Percentiles rank a stretch among this genome's conserved stretches.
These are phyloP conservation scores for Channallabes apus DNA, from an alignment of 2,797 vertebrate genomes.

Conservation along the genomic window DNA sequence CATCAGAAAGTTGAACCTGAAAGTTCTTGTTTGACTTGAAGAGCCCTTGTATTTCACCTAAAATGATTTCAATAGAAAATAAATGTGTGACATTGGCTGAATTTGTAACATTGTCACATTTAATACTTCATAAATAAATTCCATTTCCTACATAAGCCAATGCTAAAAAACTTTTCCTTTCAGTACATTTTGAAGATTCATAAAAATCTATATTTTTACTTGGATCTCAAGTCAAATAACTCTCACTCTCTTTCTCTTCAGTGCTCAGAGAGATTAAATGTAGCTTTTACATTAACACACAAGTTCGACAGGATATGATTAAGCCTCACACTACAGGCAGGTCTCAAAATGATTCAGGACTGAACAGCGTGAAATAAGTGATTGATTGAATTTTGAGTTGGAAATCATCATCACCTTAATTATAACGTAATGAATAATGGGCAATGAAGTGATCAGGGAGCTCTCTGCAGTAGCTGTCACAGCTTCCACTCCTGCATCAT, in stretches of 20 bases:
- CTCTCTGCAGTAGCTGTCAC: slow-evolving; percentile 43
- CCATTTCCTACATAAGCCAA: not conserved
- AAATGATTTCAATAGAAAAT: not conserved
- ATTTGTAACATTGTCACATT: not conserved
- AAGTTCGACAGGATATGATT: slow-evolving; percentile 26
- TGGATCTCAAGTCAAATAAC: not conserved
- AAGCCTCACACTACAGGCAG: slow-evolving; percentile 38
- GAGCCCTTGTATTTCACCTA: not conserved
- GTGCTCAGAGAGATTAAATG: not conserved
- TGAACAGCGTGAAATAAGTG: slow-evolving; percentile 47
- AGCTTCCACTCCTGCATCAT: slow-evolving; percentile 37
- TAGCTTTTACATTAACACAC: not conserved
- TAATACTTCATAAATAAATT: not conserved
- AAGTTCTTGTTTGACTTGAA: too few relatives aligned
- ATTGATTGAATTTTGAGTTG: slow-evolving; percentile 51
- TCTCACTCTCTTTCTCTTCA: too few relatives aligned
- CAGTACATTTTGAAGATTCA: not conserved
- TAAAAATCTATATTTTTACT: not conserved
- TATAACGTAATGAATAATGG: slow-evolving; percentile 50
- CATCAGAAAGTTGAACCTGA: too few relatives aligned
- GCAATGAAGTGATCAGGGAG: slow-evolving; percentile 48
- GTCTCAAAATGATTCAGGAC: slow-evolving; percentile 49
- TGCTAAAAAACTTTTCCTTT: not conserved
- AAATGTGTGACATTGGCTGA: not conserved
- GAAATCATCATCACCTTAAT: slow-evolving; percentile 49